A percentile compares a stretch with the other conserved stretches of the same genome.
Evolutionary conservation across 2,113 vertebrate species (phyloP).

Genomic region (Odontophorus gujanensis): DNA sequence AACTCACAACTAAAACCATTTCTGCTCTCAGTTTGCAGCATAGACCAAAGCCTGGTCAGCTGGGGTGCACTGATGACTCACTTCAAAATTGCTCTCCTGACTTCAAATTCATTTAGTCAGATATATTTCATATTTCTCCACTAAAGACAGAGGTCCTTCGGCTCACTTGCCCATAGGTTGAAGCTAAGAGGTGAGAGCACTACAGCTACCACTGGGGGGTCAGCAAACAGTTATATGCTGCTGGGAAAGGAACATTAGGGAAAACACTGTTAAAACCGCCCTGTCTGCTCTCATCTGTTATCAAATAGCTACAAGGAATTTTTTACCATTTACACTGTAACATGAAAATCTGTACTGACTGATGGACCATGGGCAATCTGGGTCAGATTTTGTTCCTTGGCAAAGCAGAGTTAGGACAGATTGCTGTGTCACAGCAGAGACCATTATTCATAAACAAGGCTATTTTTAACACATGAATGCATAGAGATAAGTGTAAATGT

Average conservation of each 20-base stretch:
- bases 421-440: conserved; percentile 57
- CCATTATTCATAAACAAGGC: conserved; percentile 30
- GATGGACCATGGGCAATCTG: background rate
- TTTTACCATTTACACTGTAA: background rate
- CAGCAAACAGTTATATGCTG: background rate
- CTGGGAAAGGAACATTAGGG: background rate
- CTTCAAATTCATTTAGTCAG: background rate
- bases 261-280: background rate
- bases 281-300: background rate
- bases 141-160: background rate
- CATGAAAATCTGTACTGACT: conserved; percentile 17
- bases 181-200: background rate
- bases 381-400: conserved; percentile 48
- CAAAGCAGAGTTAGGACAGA: conserved; percentile 44
- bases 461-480: conserved; percentile 42
- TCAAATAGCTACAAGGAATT: background rate
- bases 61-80: background rate
- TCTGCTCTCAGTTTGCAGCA: background rate
- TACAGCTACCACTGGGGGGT: background rate
- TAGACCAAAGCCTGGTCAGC: background rate
- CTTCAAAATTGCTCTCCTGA: background rate
- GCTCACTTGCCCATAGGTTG: background rate
- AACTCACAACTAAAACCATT: background rate
- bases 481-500: background rate
- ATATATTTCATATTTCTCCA: background rate